Conservation (phyloP, 2,113 vertebrate species). For the Leptosomus discolor region DNA sequence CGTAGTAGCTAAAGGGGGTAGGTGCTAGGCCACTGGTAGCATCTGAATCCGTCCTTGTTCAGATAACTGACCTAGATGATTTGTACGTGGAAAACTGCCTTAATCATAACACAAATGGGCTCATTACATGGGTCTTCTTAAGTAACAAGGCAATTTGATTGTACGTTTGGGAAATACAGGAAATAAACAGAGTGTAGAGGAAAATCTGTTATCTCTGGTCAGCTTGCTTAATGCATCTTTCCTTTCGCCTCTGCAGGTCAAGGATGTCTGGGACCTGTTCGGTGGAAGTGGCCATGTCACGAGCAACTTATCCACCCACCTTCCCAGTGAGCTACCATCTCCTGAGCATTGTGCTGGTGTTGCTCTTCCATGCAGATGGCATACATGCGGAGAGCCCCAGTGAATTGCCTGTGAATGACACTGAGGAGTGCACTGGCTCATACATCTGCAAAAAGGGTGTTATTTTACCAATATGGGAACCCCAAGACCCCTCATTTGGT, state of each 20-base stretch:
- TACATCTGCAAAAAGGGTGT: constrained; percentile 87
- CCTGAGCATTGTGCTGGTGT: constrained; percentile 65
- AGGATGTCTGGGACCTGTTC: constrained; percentile 1
- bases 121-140: background rate
- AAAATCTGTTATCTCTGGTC: background rate
- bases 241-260: constrained; percentile 55
- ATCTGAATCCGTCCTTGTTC: background rate
- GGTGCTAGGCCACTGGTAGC: background rate
- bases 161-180: background rate
- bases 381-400: background rate
- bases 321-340: constrained; percentile 59
- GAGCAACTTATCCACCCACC: background rate
- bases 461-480: constrained; percentile 90
- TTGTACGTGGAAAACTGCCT: background rate
- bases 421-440: constrained; percentile 75
- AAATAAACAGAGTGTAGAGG: background rate
- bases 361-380: constrained; percentile 60
- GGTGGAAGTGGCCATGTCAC: constrained; percentile 72
- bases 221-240: background rate
- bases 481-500: constrained; percentile 82
- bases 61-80: background rate
- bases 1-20: background rate
- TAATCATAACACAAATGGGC: background rate
- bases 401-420: constrained; percentile 58
- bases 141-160: background rate